Evolutionary conservation across 2,888 invertebrate species (phyloP).

Genomic region (Syritta pipiens): DNA sequence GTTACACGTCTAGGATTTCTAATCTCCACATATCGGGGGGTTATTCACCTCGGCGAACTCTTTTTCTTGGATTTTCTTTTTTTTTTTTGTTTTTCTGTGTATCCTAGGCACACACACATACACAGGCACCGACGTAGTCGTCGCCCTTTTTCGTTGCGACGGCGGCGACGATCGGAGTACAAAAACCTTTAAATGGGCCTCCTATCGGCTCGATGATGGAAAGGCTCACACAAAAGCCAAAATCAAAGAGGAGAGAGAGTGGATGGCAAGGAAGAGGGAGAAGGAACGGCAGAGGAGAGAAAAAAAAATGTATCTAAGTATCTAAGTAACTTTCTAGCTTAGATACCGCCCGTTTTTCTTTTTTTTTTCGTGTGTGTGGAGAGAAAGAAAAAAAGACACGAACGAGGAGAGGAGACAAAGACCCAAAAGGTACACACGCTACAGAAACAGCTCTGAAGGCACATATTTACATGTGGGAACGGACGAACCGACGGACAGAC

Average conservation of each 20-base stretch:
- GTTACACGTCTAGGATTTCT: slow-evolving; percentile 66
- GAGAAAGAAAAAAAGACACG: slow-evolving; percentile 14
- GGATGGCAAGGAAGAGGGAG: too few species aligned
- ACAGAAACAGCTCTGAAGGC: not conserved
- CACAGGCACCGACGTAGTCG: not conserved
- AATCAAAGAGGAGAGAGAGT: slow-evolving; percentile 11
- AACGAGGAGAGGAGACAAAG: slow-evolving; percentile 26
- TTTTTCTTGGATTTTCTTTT: slow-evolving; percentile 32
- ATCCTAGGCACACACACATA: slow-evolving; percentile 54
- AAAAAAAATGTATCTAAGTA: slow-evolving; percentile 2
- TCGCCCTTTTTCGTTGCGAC: slow-evolving; percentile 15
- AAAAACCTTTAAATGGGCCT: slow-evolving; percentile 45
- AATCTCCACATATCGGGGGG: slow-evolving; percentile 49
- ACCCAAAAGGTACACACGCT: slow-evolving; percentile 10
- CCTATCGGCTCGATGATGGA: slow-evolving; percentile 34
- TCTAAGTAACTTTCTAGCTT: slow-evolving; percentile 51
- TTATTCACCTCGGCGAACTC: slow-evolving; percentile 52
- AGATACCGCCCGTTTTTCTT: slow-evolving; percentile 9
- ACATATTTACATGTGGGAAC: slow-evolving; percentile 24
- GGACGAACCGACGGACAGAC: slow-evolving; percentile 11
- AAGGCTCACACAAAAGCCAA: slow-evolving; percentile 51
- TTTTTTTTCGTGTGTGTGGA: not conserved
- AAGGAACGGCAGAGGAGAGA: not conserved
- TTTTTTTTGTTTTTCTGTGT: slow-evolving; percentile 20
- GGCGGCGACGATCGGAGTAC: slow-evolving; percentile 11